Conservation (phyloP, 2,888 invertebrate genomes). For the Caenorhabditis macrosperma region DNA sequence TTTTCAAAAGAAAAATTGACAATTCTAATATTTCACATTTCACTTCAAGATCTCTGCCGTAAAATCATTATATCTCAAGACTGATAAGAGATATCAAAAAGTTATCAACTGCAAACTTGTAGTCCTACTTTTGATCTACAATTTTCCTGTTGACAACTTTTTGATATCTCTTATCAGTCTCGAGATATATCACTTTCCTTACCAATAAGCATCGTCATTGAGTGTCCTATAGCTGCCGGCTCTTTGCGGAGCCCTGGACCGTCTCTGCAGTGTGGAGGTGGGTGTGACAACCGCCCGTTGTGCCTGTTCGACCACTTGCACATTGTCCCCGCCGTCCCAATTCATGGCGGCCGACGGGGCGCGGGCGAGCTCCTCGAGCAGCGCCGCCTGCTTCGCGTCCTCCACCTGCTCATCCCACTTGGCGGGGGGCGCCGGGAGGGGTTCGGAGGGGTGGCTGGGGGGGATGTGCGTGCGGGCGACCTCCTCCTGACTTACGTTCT, state of each 20-base stretch:
- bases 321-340: slow-evolving; percentile 19
- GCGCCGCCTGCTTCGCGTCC: slow-evolving; percentile 68
- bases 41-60: no score
- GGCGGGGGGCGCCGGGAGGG: slow-evolving; percentile 25
- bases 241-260: slow-evolving; percentile 43
- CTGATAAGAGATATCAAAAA: no score
- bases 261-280: slow-evolving; percentile 60
- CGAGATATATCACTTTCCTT: background rate
- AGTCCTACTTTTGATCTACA: no score
- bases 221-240: slow-evolving; percentile 70
- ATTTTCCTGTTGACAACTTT: background rate
- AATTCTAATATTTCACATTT: no score
- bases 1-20: no score
- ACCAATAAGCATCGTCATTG: slow-evolving; percentile 63
- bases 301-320: slow-evolving; percentile 72
- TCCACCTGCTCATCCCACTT: slow-evolving; percentile 79
- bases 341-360: slow-evolving; percentile 33
- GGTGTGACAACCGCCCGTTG: slow-evolving; percentile 67
- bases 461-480: slow-evolving; percentile 52
- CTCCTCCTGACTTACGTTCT: slow-evolving; percentile 61
- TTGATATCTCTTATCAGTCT: background rate
- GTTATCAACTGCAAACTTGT: no score
- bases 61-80: no score
- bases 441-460: slow-evolving; percentile 27
- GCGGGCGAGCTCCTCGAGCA: slow-evolving; percentile 64